phyloP scores from a whole-genome alignment of 2,797 vertebrate genomes.

The Hydrophis major region DNA sequence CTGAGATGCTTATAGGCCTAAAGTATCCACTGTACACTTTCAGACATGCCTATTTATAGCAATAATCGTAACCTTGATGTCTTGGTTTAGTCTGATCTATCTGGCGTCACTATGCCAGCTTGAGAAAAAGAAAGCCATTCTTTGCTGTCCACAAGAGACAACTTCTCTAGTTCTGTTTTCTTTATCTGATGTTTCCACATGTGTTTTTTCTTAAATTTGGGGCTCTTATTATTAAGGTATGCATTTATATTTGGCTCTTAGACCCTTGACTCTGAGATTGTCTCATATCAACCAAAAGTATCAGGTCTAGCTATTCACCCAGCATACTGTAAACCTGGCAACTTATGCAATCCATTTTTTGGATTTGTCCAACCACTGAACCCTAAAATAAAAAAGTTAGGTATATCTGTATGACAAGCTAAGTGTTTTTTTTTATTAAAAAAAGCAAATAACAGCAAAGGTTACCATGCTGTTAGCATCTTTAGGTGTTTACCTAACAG shows the following conservation, averaged over 20 bases:
- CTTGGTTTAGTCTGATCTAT: conserved; percentile 28
- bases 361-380: not conserved
- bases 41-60: conserved; percentile 31
- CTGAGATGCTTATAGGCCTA: conserved; percentile 7
- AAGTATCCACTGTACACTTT: conserved; percentile 22
- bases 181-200: not conserved
- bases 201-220: not conserved
- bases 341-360: not conserved
- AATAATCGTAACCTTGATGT: not conserved
- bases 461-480: not conserved
- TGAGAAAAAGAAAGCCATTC: conserved; percentile 6
- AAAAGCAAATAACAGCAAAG: not conserved
- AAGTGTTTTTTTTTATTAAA: too few relatives aligned
- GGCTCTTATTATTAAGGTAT: not conserved
- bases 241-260: not conserved
- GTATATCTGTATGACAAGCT: not conserved
- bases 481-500: not conserved
- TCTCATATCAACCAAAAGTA: not conserved
- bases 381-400: not conserved
- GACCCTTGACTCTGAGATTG: not conserved
- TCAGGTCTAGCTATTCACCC: not conserved
- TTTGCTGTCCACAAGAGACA: not conserved
- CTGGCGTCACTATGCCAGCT: not conserved
- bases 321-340: not conserved
- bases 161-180: not conserved